phyloP scores from a whole-genome alignment of 2,113 vertebrate species.

The Tetraodon nigroviridis region DNA sequence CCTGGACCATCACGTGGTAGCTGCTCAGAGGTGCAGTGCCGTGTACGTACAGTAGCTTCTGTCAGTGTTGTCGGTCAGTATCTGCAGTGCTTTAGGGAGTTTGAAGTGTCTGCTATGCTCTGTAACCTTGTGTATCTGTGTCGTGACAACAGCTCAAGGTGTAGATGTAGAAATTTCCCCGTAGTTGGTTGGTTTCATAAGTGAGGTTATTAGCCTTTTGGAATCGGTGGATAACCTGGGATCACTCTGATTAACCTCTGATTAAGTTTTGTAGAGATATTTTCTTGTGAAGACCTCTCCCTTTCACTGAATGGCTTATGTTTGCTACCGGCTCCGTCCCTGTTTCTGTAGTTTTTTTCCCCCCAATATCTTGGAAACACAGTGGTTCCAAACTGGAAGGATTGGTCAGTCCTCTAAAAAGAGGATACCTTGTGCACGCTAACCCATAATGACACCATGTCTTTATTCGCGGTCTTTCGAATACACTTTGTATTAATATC shows the following conservation, averaged over 20 bases:
- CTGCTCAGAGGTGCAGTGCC: conserved; percentile 39
- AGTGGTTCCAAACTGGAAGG: conserved; percentile 14
- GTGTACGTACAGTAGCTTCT: conserved; percentile 47
- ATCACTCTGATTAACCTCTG: conserved; percentile 20
- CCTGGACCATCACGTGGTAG: conserved; percentile 43
- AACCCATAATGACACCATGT: conserved; percentile 22
- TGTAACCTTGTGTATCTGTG: conserved; percentile 54
- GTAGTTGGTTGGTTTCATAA: conserved; percentile 29
- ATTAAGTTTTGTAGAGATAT: conserved; percentile 5
- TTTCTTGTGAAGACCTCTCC: conserved; percentile 12
- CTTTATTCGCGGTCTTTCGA: conserved; percentile 24
- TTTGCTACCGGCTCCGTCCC: conserved; percentile 12
- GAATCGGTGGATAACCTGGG: conserved; percentile 53
- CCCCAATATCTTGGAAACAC: neutral
- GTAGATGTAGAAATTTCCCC: conserved; percentile 39
- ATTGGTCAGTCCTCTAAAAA: conserved; percentile 32
- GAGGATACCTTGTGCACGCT: conserved; percentile 34
- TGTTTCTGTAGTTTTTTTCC: conserved; percentile 1
- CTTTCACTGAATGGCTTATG: conserved; percentile 9
- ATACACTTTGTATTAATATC: conserved; percentile 27
- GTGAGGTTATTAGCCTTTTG: conserved; percentile 34
- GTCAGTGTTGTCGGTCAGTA: conserved; percentile 45
- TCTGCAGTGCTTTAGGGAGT: conserved; percentile 42
- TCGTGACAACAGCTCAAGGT: conserved; percentile 44
- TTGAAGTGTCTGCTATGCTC: conserved; percentile 49